Base-by-base conservation (phyloP, 1,140 invertebrate species). In the Hirudo medicinalis region DNA sequence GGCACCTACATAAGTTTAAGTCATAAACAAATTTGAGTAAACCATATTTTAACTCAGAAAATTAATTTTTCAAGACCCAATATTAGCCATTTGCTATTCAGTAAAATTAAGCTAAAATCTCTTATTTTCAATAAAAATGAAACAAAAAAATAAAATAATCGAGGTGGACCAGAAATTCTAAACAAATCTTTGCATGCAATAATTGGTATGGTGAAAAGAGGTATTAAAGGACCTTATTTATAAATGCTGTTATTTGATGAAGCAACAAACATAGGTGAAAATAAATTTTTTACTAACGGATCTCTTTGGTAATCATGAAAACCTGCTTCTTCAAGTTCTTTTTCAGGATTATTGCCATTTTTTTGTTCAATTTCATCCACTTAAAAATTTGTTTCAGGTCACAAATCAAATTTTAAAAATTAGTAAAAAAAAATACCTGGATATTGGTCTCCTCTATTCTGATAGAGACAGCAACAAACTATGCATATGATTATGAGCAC, bases 231-330 rank as follows among this genome's bases (percentile, higher is more conserved):
- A 63, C 9, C 19, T 32, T 25, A 11, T 8, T 15, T 63, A 25
- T 63, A 63, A 63, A 63, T 25, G 9, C 11, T 13, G 20, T 4
- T 63, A 22, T 8, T 13, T 63, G 54, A n/a, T 11, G 4, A 63
- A 25, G 0, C 22, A 15, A 32, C 11, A 19, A 71, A 71, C n/a
- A 67, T 55, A 17, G 1, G 67, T 66, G 11, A 63, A 25, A 8
- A 63, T 63, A 63, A 63, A 63, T 25, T 25, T 3, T 63, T 13
- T 13, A 74, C 73, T 71, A 71, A 74, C 74, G 60, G 72, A 32
- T 63, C 53, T 71, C 74, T 60, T 49, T 72, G 70, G 68, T 75
- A 75, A 54, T 75, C 74, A 70, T 74, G 72, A 71, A 71, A 75
- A 54, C 71, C 70, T 66, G 27, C 53, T 25, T 69, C 71, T n/a